A percentile compares a stretch with the other conserved stretches of the same genome.
Conservation (phyloP, 2,888 invertebrate genomes). For the Dexiosoma caninum region DNA sequence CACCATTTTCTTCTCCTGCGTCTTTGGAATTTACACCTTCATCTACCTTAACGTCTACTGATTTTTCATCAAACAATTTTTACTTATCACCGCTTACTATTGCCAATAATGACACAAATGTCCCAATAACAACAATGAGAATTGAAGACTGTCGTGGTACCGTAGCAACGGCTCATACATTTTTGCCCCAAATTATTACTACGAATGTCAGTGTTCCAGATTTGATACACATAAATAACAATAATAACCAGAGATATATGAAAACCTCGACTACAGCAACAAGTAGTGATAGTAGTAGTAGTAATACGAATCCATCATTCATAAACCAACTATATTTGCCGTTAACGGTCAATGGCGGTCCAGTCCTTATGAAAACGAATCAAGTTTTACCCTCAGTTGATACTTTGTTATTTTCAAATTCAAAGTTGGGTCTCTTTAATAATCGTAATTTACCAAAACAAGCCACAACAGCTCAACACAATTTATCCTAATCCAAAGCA, state of each 20-base stretch:
- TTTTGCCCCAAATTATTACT: conserved; percentile 42
- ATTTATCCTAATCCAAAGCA: conserved; percentile 63
- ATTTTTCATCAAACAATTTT: conserved; percentile 47
- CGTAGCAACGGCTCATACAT: conserved; percentile 36
- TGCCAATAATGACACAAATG: conserved; percentile 48
- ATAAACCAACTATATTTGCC: conserved; percentile 67
- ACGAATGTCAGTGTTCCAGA: conserved; percentile 54
- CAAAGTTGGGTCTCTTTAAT: conserved; percentile 49
- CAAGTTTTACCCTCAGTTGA: conserved; percentile 76
- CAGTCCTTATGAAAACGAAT: conserved; percentile 69
- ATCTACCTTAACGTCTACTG: conserved; percentile 31
- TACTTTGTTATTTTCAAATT: conserved; percentile 71
- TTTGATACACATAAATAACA: conserved; percentile 66
- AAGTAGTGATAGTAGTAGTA: conserved; percentile 34
- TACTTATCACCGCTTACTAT: conserved; percentile 50
- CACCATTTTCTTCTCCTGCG: conserved; percentile 76
- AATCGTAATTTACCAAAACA: conserved; percentile 60
- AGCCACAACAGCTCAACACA: conserved; percentile 60
- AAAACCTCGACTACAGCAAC: conserved; percentile 48
- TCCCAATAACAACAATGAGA: conserved; percentile 40
- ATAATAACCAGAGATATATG: conserved; percentile 62
- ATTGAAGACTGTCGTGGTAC: conserved; percentile 40
- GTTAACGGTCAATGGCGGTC: conserved; percentile 68
- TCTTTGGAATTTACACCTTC: conserved; percentile 71
- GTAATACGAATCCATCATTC: conserved; percentile 57